Evolutionary conservation across 92 coral and sea anemone genomes (phyloP).

Genomic region (Desmophyllum pertusum): DNA sequence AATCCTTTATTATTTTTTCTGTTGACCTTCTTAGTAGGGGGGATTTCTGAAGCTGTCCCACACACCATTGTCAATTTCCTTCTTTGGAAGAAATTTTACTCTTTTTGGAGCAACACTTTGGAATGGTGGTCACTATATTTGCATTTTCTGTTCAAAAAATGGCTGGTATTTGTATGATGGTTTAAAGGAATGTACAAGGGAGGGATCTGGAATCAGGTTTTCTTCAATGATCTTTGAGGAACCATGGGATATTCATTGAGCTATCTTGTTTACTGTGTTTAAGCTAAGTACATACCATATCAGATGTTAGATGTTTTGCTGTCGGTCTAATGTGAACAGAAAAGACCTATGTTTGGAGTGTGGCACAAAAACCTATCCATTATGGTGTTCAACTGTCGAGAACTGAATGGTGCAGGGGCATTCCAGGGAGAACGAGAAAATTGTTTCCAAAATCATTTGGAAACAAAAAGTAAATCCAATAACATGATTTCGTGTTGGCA

Average conservation of each 20-base stretch:
- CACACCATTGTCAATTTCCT: slow-evolving; percentile 34
- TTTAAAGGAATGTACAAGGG: slow-evolving; percentile 21
- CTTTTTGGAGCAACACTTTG: slow-evolving; percentile 60
- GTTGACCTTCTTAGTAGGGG: slow-evolving; percentile 69
- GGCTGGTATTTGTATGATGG: slow-evolving; percentile 57
- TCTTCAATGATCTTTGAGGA: slow-evolving; percentile 23
- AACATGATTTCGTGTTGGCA: too few species aligned
- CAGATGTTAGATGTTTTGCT: not conserved
- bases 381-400: too few species aligned
- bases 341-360: too few species aligned
- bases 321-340: too few species aligned
- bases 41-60: slow-evolving; percentile 50
- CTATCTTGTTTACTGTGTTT: slow-evolving; percentile 36
- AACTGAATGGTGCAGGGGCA: too few species aligned
- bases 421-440: too few species aligned
- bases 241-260: slow-evolving; percentile 46
- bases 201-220: slow-evolving; percentile 31
- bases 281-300: not conserved
- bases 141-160: slow-evolving; percentile 28
- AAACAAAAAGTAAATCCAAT: too few species aligned
- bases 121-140: slow-evolving; percentile 67
- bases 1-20: slow-evolving; percentile 56
- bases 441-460: too few species aligned
- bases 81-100: slow-evolving; percentile 19
- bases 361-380: too few species aligned